Percentiles rank a stretch among this genome's conserved stretches.
These are phyloP conservation scores for Sander vitreus DNA, from an alignment of 2,113 vertebrate species.

Conservation along the genomic window DNA sequence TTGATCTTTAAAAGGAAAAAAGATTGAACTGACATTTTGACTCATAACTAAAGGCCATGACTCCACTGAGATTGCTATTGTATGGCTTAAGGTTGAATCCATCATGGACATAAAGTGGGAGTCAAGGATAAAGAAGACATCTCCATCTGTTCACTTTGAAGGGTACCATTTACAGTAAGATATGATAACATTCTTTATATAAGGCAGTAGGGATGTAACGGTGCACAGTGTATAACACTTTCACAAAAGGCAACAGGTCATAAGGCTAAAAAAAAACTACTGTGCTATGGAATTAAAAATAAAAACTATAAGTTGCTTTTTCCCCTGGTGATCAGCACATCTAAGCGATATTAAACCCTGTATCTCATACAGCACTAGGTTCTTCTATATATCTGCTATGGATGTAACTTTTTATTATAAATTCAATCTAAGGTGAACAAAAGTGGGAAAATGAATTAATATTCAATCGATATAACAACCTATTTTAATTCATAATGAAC, in stretches of 20 bases:
- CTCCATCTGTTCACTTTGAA: conserved; percentile 39
- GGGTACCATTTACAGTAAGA: conserved; percentile 17
- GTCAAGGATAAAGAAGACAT: conserved; percentile 29
- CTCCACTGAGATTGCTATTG: conserved; percentile 45
- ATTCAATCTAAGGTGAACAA: no score
- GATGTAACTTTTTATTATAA: neutral
- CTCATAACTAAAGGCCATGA: conserved; percentile 57
- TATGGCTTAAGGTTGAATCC: conserved; percentile 49
- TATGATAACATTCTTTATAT: conserved; percentile 2
- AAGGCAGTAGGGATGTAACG: neutral
- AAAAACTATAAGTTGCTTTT: no score
- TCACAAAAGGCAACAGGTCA: no score
- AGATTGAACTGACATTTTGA: conserved; percentile 53
- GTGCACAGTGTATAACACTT: no score
- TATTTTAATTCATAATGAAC: neutral
- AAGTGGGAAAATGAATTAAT: no score
- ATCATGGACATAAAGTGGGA: conserved; percentile 23
- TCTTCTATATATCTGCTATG: no score
- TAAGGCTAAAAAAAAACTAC: no score
- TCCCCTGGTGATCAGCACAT: no score
- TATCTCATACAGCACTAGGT: no score
- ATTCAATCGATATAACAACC: neutral
- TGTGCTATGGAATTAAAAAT: no score
- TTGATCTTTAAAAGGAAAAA: conserved; percentile 39
- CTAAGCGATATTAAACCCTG: no score